phyloP scores from a whole-genome alignment of 1,140 invertebrate genomes.

The Lasioglossum baleicum region DNA sequence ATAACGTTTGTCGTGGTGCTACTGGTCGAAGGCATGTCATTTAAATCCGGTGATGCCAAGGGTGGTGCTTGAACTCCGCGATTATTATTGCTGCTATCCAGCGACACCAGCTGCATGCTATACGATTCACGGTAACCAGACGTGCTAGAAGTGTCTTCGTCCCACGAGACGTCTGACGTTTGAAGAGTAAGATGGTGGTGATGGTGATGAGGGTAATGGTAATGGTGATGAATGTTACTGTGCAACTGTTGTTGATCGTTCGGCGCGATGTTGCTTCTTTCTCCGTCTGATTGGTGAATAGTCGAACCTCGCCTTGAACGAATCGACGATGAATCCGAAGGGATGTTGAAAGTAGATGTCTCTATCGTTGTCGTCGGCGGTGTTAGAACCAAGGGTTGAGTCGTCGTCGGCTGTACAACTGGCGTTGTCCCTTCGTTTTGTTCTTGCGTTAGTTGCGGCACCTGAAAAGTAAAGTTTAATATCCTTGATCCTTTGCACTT shows the following conservation, averaged over 20 bases:
- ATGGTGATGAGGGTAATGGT: constrained; percentile 58
- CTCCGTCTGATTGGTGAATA: constrained; percentile 59
- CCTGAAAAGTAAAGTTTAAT: constrained; percentile 28
- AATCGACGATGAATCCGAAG: constrained; percentile 68
- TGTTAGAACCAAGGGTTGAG: constrained; percentile 61
- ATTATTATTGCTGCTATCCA: constrained; percentile 73
- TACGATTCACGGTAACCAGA: constrained; percentile 87
- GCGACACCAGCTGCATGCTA: constrained; percentile 81
- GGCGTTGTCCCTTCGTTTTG: not conserved
- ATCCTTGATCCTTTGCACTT: too few relatives aligned
- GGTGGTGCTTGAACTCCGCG: constrained; percentile 82
- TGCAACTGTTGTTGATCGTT: constrained; percentile 59
- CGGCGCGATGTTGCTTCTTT: constrained; percentile 42
- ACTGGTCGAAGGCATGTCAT: constrained; percentile 82
- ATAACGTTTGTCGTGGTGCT: constrained; percentile 82
- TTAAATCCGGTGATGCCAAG: constrained; percentile 82
- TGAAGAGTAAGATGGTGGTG: constrained; percentile 65
- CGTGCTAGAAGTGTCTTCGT: constrained; percentile 90
- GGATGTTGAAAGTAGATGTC: constrained; percentile 62
- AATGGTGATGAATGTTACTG: constrained; percentile 39
- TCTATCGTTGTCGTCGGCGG: constrained; percentile 68
- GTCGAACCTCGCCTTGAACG: constrained; percentile 61
- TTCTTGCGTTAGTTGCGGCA: constrained; percentile 37
- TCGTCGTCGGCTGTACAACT: constrained; percentile 5
- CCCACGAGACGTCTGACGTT: constrained; percentile 83